phyloP scores from a whole-genome alignment of 1,140 invertebrate genomes.

The Scaptomyza montana region DNA sequence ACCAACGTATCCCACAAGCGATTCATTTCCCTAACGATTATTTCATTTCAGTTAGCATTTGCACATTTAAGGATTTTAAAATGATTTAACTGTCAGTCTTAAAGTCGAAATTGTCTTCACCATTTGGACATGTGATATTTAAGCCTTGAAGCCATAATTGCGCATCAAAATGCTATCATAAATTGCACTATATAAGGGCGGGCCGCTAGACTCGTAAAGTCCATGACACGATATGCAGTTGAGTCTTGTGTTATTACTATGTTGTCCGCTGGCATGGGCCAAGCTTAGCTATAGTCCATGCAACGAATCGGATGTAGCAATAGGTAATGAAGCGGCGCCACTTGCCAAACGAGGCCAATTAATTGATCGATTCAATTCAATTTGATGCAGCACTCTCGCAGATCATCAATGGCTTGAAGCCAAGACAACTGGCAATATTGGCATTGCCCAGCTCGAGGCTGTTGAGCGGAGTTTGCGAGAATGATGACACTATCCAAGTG shows the following conservation, averaged over 20 bases:
- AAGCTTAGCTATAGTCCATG: slow-evolving; percentile 33
- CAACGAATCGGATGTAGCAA: slow-evolving; percentile 59
- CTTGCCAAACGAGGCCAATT: slow-evolving; percentile 1
- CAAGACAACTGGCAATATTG: slow-evolving; percentile 61
- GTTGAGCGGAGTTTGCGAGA: slow-evolving; percentile 29
- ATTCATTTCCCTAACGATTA: too few relatives aligned
- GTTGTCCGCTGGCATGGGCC: slow-evolving; percentile 11
- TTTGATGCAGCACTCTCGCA: slow-evolving; percentile 64
- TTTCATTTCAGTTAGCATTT: background rate
- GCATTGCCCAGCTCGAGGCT: slow-evolving; percentile 23
- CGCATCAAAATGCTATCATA: slow-evolving; percentile 48
- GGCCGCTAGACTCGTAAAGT: background rate
- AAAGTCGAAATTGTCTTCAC: slow-evolving; percentile 8
- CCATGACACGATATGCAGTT: slow-evolving; percentile 37
- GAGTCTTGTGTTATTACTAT: background rate
- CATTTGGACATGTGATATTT: slow-evolving; percentile 62
- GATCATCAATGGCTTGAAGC: slow-evolving; percentile 70
- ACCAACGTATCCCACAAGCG: too few relatives aligned
- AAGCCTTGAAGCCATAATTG: slow-evolving; percentile 60
- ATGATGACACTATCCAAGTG: slow-evolving; percentile 50
- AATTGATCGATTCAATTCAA: background rate
- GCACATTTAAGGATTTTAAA: background rate
- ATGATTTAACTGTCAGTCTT: slow-evolving; percentile 17
- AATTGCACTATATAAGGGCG: slow-evolving; percentile 47
- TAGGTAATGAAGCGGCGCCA: slow-evolving; percentile 30